Evolutionary conservation across 2,888 invertebrate species (phyloP).

Genomic region (Zygothrica quintamaculata): DNA sequence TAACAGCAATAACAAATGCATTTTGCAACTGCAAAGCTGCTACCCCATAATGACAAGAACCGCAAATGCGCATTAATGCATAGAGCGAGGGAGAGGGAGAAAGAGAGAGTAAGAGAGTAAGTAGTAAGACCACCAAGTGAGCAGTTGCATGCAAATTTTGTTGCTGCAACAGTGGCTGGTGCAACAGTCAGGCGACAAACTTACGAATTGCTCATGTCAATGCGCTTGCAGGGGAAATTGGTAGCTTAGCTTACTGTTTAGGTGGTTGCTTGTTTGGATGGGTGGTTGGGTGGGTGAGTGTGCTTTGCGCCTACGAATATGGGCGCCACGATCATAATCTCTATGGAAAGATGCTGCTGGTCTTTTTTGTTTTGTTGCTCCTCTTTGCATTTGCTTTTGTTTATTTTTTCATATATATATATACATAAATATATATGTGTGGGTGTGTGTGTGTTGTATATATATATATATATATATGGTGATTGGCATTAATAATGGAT

Average conservation of each 20-base stretch:
- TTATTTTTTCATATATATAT: conserved; percentile 1
- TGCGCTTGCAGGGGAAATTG: conserved; percentile 41
- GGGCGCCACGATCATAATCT: conserved; percentile 79
- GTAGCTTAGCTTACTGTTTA: not conserved
- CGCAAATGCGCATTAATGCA: too few species aligned
- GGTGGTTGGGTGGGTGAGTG: conserved; percentile 53
- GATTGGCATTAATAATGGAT: conserved; percentile 85
- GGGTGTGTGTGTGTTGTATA: too few species aligned
- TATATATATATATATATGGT: conserved; percentile 82
- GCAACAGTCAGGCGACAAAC: conserved; percentile 78
- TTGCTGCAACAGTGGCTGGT: conserved; percentile 7
- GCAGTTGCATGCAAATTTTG: conserved; percentile 73
- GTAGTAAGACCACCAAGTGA: conserved; percentile 70
- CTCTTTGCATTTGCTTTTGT: conserved; percentile 26
- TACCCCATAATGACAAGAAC: conserved; percentile 72
- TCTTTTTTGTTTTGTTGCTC: conserved; percentile 28
- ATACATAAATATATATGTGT: too few species aligned
- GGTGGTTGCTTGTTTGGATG: conserved; percentile 14
- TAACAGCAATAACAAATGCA: conserved; percentile 19
- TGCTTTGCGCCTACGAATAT: conserved; percentile 49
- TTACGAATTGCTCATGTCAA: conserved; percentile 82
- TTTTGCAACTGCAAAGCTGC: conserved; percentile 29
- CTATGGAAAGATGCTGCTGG: conserved; percentile 61
- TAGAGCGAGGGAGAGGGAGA: conserved; percentile 27
- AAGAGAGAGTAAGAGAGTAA: conserved; percentile 19